Evolutionary conservation across 1,140 invertebrate species (phyloP).

Genomic region (Oreohelix idahoensis): DNA sequence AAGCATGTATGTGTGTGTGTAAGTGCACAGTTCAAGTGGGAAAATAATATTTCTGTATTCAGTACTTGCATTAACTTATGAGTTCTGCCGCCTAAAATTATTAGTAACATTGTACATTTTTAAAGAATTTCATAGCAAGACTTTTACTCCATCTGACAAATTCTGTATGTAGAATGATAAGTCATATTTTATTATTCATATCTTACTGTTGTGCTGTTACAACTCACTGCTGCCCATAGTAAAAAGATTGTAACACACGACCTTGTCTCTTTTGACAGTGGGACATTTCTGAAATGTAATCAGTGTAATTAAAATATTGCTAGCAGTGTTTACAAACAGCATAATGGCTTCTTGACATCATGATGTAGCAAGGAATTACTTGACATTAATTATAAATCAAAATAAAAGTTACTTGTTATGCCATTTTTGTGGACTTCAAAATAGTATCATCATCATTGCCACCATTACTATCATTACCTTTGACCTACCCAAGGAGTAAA

Average conservation of each 20-base stretch:
- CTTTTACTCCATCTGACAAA: background rate
- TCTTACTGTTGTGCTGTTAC: background rate
- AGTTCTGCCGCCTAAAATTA: background rate
- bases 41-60: background rate
- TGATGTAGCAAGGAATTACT: background rate
- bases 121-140: background rate
- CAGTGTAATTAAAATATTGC: background rate
- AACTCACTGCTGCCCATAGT: too few species aligned
- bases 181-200: background rate
- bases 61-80: background rate
- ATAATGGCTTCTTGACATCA: background rate
- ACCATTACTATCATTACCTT: too few species aligned
- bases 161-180: background rate
- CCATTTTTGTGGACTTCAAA: too few species aligned
- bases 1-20: background rate
- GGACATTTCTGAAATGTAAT: background rate
- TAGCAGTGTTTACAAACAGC: background rate
- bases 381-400: background rate
- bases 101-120: background rate
- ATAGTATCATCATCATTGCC: too few species aligned
- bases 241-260: too few species aligned
- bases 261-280: too few species aligned
- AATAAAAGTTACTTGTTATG: background rate
- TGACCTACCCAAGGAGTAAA: too few species aligned
- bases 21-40: too few species aligned